These are phyloP conservation scores for Vidua chalybeata DNA, from an alignment of 2,113 vertebrate genomes.

Conservation along the genomic window DNA sequence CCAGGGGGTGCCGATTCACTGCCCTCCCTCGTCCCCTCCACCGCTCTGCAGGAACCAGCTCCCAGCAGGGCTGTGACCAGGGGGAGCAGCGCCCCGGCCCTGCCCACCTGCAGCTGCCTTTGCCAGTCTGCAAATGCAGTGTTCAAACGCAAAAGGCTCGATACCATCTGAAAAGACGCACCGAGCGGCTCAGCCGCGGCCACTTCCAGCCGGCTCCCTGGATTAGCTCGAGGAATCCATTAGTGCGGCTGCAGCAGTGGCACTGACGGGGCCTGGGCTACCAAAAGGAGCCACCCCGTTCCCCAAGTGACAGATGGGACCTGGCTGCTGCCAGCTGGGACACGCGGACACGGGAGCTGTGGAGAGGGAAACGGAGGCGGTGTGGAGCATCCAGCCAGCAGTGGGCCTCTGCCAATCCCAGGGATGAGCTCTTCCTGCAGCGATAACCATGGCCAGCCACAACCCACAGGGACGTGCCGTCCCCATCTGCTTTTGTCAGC, in stretches of 20 bases:
- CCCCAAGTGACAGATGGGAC: background rate
- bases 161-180: background rate
- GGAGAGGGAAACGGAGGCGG: background rate
- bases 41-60: background rate
- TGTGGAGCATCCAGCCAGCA: fast-evolving
- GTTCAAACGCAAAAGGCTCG: background rate
- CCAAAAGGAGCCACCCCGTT: background rate
- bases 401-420: background rate
- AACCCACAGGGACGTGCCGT: fast-evolving
- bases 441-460: background rate
- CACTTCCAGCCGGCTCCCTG: background rate
- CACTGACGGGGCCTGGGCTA: fast-evolving
- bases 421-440: background rate
- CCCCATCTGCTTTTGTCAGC: background rate
- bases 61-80: fast-evolving
- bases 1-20: fast-evolving
- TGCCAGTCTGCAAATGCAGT: too few relatives aligned
- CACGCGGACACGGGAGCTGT: fast-evolving
- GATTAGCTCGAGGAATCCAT: background rate
- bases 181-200: fast-evolving
- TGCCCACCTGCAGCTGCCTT: background rate
- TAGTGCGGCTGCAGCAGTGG: background rate
- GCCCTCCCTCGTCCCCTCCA: too few relatives aligned
- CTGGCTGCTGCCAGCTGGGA: background rate
- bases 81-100: background rate